These are phyloP conservation scores for Augochlora pura DNA, from an alignment of 1,140 invertebrate species.

Conservation along the genomic window DNA sequence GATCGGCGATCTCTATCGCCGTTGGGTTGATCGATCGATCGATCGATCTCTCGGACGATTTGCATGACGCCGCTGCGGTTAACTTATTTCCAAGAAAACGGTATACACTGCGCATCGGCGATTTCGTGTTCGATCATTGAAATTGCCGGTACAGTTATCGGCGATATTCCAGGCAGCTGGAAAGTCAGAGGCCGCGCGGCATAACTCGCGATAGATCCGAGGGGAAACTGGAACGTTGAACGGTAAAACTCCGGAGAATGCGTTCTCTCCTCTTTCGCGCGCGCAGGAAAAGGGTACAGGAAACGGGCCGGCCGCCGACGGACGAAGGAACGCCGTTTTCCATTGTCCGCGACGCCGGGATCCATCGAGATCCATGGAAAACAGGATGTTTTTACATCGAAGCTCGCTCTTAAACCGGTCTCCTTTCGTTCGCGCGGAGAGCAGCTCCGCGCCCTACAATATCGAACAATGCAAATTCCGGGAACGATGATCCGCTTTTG, in stretches of 20 bases:
- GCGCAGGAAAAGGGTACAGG: conserved; percentile 2
- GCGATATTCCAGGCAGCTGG: conserved; percentile 23
- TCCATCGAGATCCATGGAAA: conserved; percentile 18
- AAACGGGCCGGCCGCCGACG: conserved; percentile 19
- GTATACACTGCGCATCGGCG: conserved; percentile 18
- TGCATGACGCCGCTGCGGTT: no score
- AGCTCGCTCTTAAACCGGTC: conserved; percentile 25
- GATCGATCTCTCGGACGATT: not conserved
- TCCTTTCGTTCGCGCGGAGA: conserved; percentile 2
- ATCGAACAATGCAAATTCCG: conserved; percentile 27
- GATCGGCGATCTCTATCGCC: conserved; percentile 1
- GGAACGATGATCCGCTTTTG: conserved; percentile 2
- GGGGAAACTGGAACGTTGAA: conserved; percentile 51
- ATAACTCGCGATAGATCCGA: conserved; percentile 52
- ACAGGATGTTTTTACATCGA: conserved; percentile 24
- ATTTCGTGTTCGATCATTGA: conserved; percentile 18
- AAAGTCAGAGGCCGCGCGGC: conserved; percentile 18
- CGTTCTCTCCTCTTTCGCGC: conserved; percentile 17
- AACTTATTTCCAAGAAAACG: conserved; percentile 10
- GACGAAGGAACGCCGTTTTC: not conserved
- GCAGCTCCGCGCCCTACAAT: not conserved
- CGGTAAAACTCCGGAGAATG: conserved; percentile 48
- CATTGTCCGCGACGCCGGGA: conserved; percentile 19
- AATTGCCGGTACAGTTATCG: conserved; percentile 54
- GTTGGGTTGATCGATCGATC: not conserved